phyloP scores from a whole-genome alignment of 2,113 vertebrate genomes.

The Suricata suricatta region DNA sequence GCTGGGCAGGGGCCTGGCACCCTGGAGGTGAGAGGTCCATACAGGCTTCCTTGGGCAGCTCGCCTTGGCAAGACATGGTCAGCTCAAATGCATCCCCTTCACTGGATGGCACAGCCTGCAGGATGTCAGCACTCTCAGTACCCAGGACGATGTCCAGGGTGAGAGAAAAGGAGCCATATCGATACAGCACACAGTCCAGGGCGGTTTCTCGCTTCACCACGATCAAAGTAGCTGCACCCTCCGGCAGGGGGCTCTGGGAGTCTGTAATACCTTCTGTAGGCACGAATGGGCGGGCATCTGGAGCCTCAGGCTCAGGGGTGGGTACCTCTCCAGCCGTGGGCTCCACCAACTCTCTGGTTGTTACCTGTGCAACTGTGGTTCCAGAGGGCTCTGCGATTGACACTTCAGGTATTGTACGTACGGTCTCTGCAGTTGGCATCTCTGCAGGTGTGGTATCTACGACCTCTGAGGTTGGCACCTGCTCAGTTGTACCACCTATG shows the following conservation, averaged over 20 bases:
- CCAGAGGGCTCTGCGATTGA: not conserved
- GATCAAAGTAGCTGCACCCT: slow-evolving; percentile 77
- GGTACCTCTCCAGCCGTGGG: not conserved
- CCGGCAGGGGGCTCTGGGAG: slow-evolving; percentile 29
- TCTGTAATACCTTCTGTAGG: slow-evolving; percentile 45
- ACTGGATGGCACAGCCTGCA: slow-evolving; percentile 87
- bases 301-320: not conserved
- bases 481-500: not conserved
- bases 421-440: not conserved
- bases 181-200: slow-evolving; percentile 89
- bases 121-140: slow-evolving; percentile 94
- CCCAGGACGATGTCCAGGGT: slow-evolving; percentile 91
- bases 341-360: not conserved
- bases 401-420: slow-evolving; percentile 1
- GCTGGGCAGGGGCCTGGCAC: slow-evolving; percentile 88
- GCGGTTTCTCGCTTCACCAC: slow-evolving; percentile 92
- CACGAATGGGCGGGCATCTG: not conserved
- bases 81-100: slow-evolving; percentile 92
- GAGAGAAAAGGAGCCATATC: slow-evolving; percentile 92
- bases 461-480: not conserved
- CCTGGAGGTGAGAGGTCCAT: slow-evolving; percentile 91
- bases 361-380: not conserved
- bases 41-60: slow-evolving; percentile 93
- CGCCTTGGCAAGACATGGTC: slow-evolving; percentile 93
- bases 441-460: slow-evolving; percentile 41